These are phyloP conservation scores for Zoanthus sociatus DNA, from an alignment of 92 coral and sea anemone species.

Conservation along the genomic window DNA sequence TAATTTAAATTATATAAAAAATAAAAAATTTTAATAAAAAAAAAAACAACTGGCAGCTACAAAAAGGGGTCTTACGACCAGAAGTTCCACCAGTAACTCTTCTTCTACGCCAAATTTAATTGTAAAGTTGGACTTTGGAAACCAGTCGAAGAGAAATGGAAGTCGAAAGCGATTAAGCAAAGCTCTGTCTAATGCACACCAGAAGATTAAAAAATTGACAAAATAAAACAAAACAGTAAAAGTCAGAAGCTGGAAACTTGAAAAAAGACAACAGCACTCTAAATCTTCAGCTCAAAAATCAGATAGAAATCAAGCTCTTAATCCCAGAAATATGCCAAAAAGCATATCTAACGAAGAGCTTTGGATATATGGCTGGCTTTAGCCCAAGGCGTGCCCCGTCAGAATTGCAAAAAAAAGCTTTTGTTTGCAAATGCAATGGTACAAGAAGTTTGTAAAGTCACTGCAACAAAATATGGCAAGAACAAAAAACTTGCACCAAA, in stretches of 20 bases:
- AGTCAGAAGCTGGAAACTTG: conserved; percentile 20
- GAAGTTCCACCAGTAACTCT: conserved; percentile 19
- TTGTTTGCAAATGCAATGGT: conserved; percentile 61
- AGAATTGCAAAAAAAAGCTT: conserved; percentile 54
- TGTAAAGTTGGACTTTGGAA: conserved; percentile 52
- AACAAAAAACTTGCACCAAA: conserved; percentile 53
- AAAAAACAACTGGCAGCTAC: conserved; percentile 17
- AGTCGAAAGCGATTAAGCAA: conserved; percentile 49
- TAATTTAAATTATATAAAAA: too few species aligned
- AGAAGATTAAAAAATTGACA: conserved; percentile 45
- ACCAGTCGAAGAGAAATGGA: conserved; percentile 19
- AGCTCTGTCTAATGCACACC: conserved; percentile 54
- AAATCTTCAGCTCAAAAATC: conserved; percentile 19
- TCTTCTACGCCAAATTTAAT: conserved; percentile 15
- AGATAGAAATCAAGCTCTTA: background rate
- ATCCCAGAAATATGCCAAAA: conserved; percentile 46
- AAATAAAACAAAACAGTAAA: conserved; percentile 37
- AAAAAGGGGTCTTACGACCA: conserved; percentile 12
- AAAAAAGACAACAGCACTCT: conserved; percentile 16
- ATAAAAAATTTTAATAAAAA: too few species aligned
- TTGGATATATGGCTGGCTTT: conserved; percentile 61
- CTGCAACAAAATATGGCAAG: conserved; percentile 18
- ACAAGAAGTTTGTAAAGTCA: conserved; percentile 40
- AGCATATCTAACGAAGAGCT: conserved; percentile 42
- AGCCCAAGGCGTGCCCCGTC: conserved; percentile 63